Evolutionary conservation across 2,113 vertebrate genomes (phyloP), one percentile per base, ranked within the genome.

Genomic region (Castor canadensis): DNA sequence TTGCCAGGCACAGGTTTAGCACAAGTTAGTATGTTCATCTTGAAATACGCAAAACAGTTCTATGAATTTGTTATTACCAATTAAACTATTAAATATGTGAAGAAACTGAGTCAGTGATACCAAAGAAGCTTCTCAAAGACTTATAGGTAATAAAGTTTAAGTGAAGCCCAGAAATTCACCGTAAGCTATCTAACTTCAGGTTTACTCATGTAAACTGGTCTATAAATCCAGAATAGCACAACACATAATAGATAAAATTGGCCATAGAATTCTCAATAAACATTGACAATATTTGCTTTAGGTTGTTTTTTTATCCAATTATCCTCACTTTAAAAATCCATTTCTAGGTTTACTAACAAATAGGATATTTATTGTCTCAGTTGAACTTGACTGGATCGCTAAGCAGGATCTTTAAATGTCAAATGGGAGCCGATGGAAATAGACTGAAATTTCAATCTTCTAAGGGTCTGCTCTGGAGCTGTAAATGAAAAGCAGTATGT

Each of bases 401-500:
- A 96, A 72, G 1, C 52, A 52, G 71, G 28, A 54, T 97, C 64
- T 96, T 94, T 94, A 79, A 69, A 60, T 94, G 82, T 97, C 91
- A 96, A 80, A 62, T 95, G 67, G 67, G 95, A 97, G 32, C 67
- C 83, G 86, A 43, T 80, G 43, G 11, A 83, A 86, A 82, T 94
- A 92, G 94, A 91, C 38, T 95, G 67, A 52, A 88, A 90, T 96
- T 95, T 89, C 35, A 91, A 45, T n/a, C 15, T 88, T 2, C 24
- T 87, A 81, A 80, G 97, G n/a, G 69, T 92, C 28, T n/a, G 98
- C 97, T 97, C 62, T 80, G 60, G 96, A 97, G 66, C 60, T 93
- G 89, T 97, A 97, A 98, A 93, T 86, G 96, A 97, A 95, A 86
- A 96, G 49, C 86, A 93, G n/a, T 81, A 52, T 58, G 60, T 77